Evolutionary conservation across 2,888 invertebrate genomes (phyloP), one percentile per base, ranked within the genome.

Genomic region (Ichneumoninae sp.): DNA sequence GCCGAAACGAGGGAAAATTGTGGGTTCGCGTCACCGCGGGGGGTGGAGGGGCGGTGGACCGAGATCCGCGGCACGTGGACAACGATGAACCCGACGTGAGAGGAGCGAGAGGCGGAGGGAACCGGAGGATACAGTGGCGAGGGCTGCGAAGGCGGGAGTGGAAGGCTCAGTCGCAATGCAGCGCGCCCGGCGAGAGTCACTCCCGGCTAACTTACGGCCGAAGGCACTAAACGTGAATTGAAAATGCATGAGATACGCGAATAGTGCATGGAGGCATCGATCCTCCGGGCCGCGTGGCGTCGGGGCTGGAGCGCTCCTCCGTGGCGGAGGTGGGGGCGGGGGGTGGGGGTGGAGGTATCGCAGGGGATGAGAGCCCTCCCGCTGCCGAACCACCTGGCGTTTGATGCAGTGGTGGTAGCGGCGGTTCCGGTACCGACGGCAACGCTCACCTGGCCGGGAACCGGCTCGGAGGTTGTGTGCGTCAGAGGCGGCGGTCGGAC

Each of bases 201-300:
- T 81, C 69, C 69, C 47, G 78, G 74, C 82, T 80, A 87, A 87
- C 79, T 78, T 86, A 86, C 84, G 87, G 82, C 74, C 85, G 79
- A 84, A 76, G 84, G 84, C 82, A 79, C 82, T 84, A 86, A 87
- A 83, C 85, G 76, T 71, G 84, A 84, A 87, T 87, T 87, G 87
- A 86, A 87, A 87, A 87, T 87, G 86, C 85, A 87, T 86, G 87
- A 87, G 87, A 85, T 87, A 87, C 83, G 74, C 75, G 79, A 82
- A 75, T 70, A 70, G 82, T 77, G 80, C 82, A 82, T 68, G 76
- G 83, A 47, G 70, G 84, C 79, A 82, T 84, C 84, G 81, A 84
- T 84, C 75, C 82, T 82, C 75, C 62, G 52, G 26, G 30, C 75
- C 22, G 50, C 54, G 72, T 69, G 44, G 77, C 69, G 77, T 69